Percentiles rank a stretch among this genome's conserved stretches.
These are phyloP conservation scores for Acanthococcus lagerstroemiae DNA, from an alignment of 2,888 invertebrate species.

Conservation along the genomic window DNA sequence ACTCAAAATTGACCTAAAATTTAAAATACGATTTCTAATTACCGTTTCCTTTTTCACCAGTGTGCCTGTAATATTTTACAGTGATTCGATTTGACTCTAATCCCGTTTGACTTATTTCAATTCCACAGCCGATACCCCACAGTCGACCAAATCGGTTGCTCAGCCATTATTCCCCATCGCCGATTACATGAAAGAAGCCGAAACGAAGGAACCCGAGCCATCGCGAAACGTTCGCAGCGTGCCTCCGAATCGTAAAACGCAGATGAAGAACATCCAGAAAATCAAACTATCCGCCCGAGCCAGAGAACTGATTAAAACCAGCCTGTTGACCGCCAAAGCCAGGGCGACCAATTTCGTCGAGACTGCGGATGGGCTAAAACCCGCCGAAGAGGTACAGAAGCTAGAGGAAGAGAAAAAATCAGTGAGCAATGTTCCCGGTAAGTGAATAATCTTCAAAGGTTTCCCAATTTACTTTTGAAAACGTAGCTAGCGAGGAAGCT, in stretches of 20 bases:
- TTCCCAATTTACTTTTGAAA: too few species aligned
- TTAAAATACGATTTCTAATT: too few species aligned
- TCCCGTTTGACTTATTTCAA: too few species aligned
- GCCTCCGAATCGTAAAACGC: slow-evolving; percentile 39
- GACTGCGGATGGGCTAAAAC: slow-evolving; percentile 43
- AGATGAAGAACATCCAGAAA: slow-evolving; percentile 34
- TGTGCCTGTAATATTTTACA: too few species aligned
- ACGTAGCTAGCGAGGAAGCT: too few species aligned
- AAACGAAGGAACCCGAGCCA: neutral
- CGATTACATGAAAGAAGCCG: neutral
- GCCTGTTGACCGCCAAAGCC: slow-evolving; percentile 35
- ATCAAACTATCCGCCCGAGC: slow-evolving; percentile 36
- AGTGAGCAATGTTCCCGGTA: too few species aligned
- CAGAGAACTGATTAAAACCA: slow-evolving; percentile 35
- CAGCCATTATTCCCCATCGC: slow-evolving; percentile 10
- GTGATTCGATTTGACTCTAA: too few species aligned
- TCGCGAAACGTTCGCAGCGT: neutral
- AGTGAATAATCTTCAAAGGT: too few species aligned
- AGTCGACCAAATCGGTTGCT: too few species aligned
- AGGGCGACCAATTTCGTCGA: slow-evolving; percentile 35
- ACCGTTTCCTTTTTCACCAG: too few species aligned
- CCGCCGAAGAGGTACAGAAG: slow-evolving; percentile 43
- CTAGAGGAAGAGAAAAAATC: neutral
- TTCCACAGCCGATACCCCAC: neutral
- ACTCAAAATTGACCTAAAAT: too few species aligned